Evolutionary conservation across 2,113 vertebrate species (phyloP), one percentile per base, ranked within the genome.

Genomic region (Phycodurus eques): DNA sequence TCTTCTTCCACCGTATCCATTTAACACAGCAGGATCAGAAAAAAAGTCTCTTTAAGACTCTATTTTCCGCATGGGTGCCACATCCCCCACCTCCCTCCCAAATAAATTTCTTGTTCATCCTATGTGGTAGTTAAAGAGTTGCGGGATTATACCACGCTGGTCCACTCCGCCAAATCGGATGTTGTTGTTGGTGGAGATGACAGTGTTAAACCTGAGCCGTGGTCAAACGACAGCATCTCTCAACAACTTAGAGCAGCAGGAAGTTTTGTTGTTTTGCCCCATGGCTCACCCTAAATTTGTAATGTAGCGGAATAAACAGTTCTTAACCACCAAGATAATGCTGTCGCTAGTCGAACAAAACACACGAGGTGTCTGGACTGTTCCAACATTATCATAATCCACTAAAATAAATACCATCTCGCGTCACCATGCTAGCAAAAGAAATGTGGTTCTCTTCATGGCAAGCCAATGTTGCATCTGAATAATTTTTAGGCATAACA

Each of bases 21-120:
- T 82, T 75, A 84, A 82, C 75, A 62, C 85, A 75, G 77, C 61
- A 5, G 83, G 84, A 86, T 84, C 78, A 82, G 74, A 27, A 80
- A 63, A 59, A 82, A 84, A 82, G 75, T 70, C 82, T 78, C 75
- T 39, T 9, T 86, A 75, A 87, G 76, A 77, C 65, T 68, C 83
- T 80, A 70, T 75, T 85, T 88, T 81, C 80, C 85, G 82, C 65
- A 35, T 77, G 79, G 81, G 71, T 74, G 80, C 79, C 70, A 39
- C 57, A 60, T 19, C 8, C 44, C 54, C 57, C 27, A 12, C 17
- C 54, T 17, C 57, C 51, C 59, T 19, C 17, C 27, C 22, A 33
- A 56, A 31, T 42, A 22, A 65, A 65, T 65, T 65, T 65, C 59
- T 17, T 0, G 73, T 72, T 88, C 88, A 89, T 86, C 82, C 83